phyloP scores from a whole-genome alignment of 2,797 vertebrate species.

The Naso thynnoides region DNA sequence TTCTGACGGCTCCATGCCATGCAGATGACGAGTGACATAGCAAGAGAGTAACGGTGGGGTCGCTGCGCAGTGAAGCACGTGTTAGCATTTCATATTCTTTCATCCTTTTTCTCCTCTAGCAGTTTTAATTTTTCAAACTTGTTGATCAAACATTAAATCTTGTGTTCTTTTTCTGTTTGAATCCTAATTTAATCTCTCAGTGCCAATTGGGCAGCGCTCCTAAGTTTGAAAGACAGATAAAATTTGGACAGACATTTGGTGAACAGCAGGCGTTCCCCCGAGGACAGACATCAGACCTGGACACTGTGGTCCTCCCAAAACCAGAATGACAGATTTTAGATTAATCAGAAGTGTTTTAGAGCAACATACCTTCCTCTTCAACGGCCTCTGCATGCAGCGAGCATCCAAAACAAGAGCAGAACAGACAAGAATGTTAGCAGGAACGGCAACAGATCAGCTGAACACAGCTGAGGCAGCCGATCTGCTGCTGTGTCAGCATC shows the following conservation, averaged over 20 bases:
- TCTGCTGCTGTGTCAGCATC: neutral
- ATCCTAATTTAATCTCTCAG: neutral
- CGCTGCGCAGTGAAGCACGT: slow-evolving; percentile 67
- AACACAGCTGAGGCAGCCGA: slow-evolving; percentile 21
- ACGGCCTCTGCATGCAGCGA: slow-evolving; percentile 86
- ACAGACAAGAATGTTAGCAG: slow-evolving; percentile 76
- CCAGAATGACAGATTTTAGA: slow-evolving; percentile 68
- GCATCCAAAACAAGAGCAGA: slow-evolving; percentile 81
- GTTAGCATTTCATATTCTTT: slow-evolving; percentile 80
- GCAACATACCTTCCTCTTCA: slow-evolving; percentile 87
- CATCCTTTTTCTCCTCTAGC: slow-evolving; percentile 74
- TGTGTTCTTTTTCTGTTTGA: neutral
- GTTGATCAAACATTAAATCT: neutral
- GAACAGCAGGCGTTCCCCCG: slow-evolving; percentile 52
- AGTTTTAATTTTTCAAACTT: neutral
- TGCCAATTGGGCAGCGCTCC: slow-evolving; percentile 48
- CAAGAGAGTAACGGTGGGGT: slow-evolving; percentile 55
- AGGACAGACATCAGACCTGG: slow-evolving; percentile 66
- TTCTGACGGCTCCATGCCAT: slow-evolving; percentile 71
- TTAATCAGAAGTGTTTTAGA: slow-evolving; percentile 43
- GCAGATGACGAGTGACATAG: slow-evolving; percentile 61
- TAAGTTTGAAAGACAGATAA: slow-evolving; percentile 43
- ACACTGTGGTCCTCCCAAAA: slow-evolving; percentile 63
- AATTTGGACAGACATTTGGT: slow-evolving; percentile 49
- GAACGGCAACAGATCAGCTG: slow-evolving; percentile 6